Conservation (phyloP, 2,888 invertebrate genomes). For the Griposia aprilina region DNA sequence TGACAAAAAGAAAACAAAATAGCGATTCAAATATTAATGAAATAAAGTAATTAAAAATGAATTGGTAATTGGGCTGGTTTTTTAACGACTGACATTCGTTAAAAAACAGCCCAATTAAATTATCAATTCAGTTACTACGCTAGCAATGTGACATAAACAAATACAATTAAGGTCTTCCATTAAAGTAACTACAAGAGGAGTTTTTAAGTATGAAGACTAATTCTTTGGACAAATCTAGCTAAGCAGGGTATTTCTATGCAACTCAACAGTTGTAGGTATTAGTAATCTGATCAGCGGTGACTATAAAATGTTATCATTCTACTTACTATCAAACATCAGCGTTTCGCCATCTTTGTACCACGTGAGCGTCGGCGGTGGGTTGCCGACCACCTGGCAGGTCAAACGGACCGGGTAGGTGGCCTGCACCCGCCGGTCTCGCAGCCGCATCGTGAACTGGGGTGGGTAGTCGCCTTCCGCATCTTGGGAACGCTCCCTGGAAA, state of each 20-base stretch:
- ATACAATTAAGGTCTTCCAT: neutral
- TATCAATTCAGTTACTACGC: too few species aligned
- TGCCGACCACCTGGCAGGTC: constrained; percentile 95
- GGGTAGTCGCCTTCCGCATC: constrained; percentile 90
- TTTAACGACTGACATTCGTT: too few species aligned
- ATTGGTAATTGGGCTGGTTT: too few species aligned
- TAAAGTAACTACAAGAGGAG: too few species aligned
- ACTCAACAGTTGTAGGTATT: neutral
- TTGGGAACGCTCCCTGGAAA: constrained; percentile 82
- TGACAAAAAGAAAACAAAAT: too few species aligned
- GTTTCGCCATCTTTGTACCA: constrained; percentile 96
- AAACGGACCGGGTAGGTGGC: constrained; percentile 95
- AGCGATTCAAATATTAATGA: too few species aligned
- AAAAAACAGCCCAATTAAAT: too few species aligned
- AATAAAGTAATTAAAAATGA: too few species aligned
- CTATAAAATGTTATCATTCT: neutral
- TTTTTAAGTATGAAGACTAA: too few species aligned
- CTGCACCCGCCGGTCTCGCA: constrained; percentile 95
- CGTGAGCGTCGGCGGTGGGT: constrained; percentile 93
- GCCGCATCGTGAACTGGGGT: constrained; percentile 96
- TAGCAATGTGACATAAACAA: neutral
- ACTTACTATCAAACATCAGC: constrained; percentile 90
- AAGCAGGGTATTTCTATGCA: neutral
- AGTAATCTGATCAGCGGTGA: neutral
- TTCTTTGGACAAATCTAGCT: neutral